Evolutionary conservation across 2,888 invertebrate species (phyloP), one percentile per base, ranked within the genome.

Genomic region (Pyrochroa serraticornis): DNA sequence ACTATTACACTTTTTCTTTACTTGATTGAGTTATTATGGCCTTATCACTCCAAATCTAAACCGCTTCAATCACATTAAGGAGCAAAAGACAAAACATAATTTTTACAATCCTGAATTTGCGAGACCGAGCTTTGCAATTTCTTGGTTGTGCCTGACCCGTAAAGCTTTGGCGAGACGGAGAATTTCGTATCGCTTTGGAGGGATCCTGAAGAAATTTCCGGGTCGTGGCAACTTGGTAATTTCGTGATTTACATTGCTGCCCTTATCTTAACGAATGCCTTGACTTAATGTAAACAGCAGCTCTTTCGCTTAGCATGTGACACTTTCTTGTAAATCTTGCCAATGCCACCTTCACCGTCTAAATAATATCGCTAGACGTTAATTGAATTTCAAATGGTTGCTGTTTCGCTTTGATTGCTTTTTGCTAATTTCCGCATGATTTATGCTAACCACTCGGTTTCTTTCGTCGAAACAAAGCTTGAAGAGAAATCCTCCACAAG

Each of bases 161-260:
- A n/a, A n/a, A 5, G 22, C 22, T 22, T 5, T 22, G 22, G 22
- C 2, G 22, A 22, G 22, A 3, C 22, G 3, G 22, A 5, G 22
- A 5, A 22, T 22, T 22, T 22, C 22, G 22, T 22, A 22, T 22
- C 22, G 22, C 22, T n/a, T n/a, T 5, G 22, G 22, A 22, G 22
- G 22, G 2, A 22, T 22, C 22, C 22, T 22, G 22, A 2, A 22
- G 54, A 55, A 55, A 55, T 48, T 55, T 48, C 44, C 48, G 37
- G 38, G 51, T 46, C 58, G 58, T 58, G 51, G 58, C 47, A 39
- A 46, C 37, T 58, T 58, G 58, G 52, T 58, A 58, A 58, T 58
- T 58, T 58, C 46, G 42, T 58, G 51, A 50, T 58, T 58, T 58
- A 58, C 58, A 58, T 51, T 58, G 45, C 38, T 9, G 57, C 50